phyloP scores from a whole-genome alignment of 2,113 vertebrate genomes.

The Riparia riparia region DNA sequence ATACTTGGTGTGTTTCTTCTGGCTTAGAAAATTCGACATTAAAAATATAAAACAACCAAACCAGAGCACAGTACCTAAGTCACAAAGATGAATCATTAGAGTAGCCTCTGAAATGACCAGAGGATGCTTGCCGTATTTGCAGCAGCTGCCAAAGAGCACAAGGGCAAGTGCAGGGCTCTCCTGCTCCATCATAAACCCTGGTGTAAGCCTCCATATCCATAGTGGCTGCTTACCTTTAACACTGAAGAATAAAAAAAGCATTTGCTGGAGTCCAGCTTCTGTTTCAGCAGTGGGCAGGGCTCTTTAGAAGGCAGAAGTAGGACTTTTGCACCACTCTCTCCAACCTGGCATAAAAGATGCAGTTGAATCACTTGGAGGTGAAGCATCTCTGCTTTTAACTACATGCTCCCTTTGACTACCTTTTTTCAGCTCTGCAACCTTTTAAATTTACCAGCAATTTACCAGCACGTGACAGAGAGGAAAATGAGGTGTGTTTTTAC shows the following conservation, averaged over 20 bases:
- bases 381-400: neutral
- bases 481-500: neutral
- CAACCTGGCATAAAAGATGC: neutral
- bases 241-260: neutral
- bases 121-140: neutral
- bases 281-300: neutral
- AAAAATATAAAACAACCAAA: neutral
- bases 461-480: neutral
- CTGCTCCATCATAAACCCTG: neutral
- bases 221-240: neutral
- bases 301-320: neutral
- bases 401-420: neutral
- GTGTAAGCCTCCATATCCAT: rapidly evolving
- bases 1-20: neutral
- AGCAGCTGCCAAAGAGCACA: neutral
- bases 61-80: neutral
- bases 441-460: neutral
- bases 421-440: neutral
- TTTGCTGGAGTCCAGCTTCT: neutral
- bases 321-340: neutral
- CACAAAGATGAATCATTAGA: neutral
- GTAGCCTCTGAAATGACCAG: neutral
- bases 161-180: neutral
- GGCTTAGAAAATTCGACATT: neutral
- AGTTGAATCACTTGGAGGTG: neutral